Conservation (phyloP, 2,888 invertebrate species). For the Autographa pulchrina region DNA sequence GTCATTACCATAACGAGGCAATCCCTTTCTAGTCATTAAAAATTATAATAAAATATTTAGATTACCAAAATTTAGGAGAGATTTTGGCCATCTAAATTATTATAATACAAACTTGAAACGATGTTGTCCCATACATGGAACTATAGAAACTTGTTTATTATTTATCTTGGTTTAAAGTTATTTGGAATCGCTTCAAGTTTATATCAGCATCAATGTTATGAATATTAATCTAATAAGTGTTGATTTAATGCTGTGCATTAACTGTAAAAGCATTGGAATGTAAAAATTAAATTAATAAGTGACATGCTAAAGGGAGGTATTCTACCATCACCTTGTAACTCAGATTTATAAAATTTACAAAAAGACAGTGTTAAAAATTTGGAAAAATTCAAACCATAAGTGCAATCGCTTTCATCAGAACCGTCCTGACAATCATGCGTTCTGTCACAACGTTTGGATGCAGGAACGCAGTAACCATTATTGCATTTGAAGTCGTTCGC, state of each 20-base stretch:
- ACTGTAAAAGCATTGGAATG: constrained; percentile 31
- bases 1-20: constrained; percentile 8
- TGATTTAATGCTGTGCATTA: constrained; percentile 48
- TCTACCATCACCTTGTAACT: constrained; percentile 53
- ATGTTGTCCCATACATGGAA: not conserved
- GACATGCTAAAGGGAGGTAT: constrained; percentile 47
- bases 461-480: constrained; percentile 91
- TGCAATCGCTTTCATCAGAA: constrained; percentile 89
- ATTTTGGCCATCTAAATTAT: constrained; percentile 17
- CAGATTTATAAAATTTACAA: constrained; percentile 33
- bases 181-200: constrained; percentile 30
- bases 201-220: constrained; percentile 29
- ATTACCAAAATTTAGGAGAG: constrained; percentile 18
- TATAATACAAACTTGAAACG: constrained; percentile 32
- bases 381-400: constrained; percentile 83
- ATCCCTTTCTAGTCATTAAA: constrained; percentile 50
- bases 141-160: not conserved
- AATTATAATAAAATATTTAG: constrained; percentile 30
- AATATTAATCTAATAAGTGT: constrained; percentile 37
- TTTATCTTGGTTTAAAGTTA: not conserved
- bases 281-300: constrained; percentile 25
- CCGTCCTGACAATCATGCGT: constrained; percentile 89
- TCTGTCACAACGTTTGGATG: constrained; percentile 88
- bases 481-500: constrained; percentile 90
- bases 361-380: constrained; percentile 63